Base-by-base conservation (phyloP, 2,888 invertebrate species). In the Chymomyza procnemis region DNA sequence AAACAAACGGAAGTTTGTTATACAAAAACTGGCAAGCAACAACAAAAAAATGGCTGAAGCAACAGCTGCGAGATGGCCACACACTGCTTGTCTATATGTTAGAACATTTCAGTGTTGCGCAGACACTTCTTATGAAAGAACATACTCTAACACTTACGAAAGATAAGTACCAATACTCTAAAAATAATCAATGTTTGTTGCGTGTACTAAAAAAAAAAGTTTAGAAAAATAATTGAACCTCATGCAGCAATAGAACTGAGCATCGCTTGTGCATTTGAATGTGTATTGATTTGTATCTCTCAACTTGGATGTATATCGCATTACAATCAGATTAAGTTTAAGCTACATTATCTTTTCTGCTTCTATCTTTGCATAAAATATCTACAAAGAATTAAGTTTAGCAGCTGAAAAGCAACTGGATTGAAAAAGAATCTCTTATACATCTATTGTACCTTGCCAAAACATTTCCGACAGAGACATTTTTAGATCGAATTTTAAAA, bases 311-410 rank as follows among this genome's bases (percentile, higher is more conserved):
- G 83, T 82, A 83, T 82, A 83, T 82, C 81, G 81, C 72, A 82
- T 82, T 82, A 82, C 81, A 82, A 82, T 82, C 81, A 81, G 81
- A 82, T 82, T 82, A 82, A 81, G 79, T 79, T 78, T 74, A 82
- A 76, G 83, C 81, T 71, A 70, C 61, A 47, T 58, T n/a, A n/a
- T n/a, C 22, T 22, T 55, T n/a, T 26, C 14, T 4, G 3, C 22
- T 21, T 55, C 5, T 34, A 5, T 57, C 34, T 50, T 22, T n/a
- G n/a, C n/a, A n/a, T n/a, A n/a, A n/a, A n/a, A n/a, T n/a, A n/a
- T n/a, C n/a, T 56, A n/a, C 48, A 59, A 60, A 19, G 18, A 81
- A 81, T 83, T 83, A 75, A 83, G 80, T 81, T 83, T 80, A 79
- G 78, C 75, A 76, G 59, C 71, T 76, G 71, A 78, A 78, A 79